phyloP scores from a whole-genome alignment of 2,797 vertebrate genomes.

The Phrynocephalus guinanensis region DNA sequence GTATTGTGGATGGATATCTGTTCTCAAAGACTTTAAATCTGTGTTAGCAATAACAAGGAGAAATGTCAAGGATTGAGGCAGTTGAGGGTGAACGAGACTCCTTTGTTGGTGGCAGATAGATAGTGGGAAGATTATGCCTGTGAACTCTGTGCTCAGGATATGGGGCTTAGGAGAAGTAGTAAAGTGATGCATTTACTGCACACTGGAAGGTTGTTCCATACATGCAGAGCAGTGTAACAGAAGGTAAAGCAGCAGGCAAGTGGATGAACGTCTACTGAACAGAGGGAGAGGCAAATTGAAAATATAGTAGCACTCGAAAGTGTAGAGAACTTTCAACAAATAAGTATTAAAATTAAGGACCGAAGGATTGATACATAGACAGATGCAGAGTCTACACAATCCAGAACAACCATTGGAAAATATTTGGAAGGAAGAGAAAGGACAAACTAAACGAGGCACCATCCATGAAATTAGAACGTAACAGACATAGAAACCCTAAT shows the following conservation, averaged over 20 bases:
- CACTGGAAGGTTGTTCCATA: neutral
- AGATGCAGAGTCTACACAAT: neutral
- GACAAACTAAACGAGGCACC: neutral
- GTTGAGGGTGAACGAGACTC: neutral
- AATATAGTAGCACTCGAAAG: neutral
- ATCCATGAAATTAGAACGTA: neutral
- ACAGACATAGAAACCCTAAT: neutral
- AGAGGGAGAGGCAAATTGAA: neutral
- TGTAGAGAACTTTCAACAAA: neutral
- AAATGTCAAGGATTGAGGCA: neutral
- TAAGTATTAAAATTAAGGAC: neutral
- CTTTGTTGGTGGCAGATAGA: neutral
- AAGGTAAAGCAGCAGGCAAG: neutral
- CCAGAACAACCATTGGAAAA: neutral
- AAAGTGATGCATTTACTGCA: neutral
- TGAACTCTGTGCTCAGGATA: neutral
- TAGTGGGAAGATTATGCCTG: neutral
- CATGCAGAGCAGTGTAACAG: neutral
- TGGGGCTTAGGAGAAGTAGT: neutral
- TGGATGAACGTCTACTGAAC: neutral
- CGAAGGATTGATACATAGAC: neutral
- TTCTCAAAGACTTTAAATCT: constrained; percentile 2
- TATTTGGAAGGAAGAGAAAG: neutral
- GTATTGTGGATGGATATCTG: constrained; percentile 1
- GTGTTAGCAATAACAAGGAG: neutral